Evolutionary conservation across 2,888 invertebrate genomes (phyloP), one percentile per base, ranked within the genome.

Genomic region (Protophormia terraenovae): DNA sequence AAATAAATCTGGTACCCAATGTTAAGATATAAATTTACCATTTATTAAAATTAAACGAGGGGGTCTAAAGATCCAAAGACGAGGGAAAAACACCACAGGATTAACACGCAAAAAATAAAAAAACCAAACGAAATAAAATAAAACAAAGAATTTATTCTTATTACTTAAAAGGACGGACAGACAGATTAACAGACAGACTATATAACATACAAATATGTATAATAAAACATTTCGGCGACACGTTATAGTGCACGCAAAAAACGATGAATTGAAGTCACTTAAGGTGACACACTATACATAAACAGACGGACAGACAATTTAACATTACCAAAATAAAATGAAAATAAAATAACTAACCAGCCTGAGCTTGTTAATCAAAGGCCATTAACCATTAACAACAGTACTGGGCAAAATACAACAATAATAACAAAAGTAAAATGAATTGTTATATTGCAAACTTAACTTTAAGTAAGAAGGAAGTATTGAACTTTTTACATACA

Each of bases 341-440:
- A 62, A 50, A 77, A 55, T 47, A 32, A 60, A 85, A 78, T 82
- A 55, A 85, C 62, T 66, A 58, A 19, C 55, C 60, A 62, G 67
- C 62, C 69, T n/a, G n/a, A 73, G 72, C 75, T 80, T 76, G 76
- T 82, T 85, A 85, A 85, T 85, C 85, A 85, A 85, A 82, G 82
- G 85, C 85, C 85, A 85, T 85, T 85, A 85, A 85, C 82, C 85
- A 85, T 85, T 85, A 85, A 82, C 82, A 83, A 77, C 69, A 71
- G 71, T 47, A 62, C 62, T 64, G 64, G 53, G 41, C 47, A 22
- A 66, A 47, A 47, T 47, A 29, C 7, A 22, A 24, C 10, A 50
- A 50, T 10, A 50, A 50, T 10, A 50, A 24, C 8, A 10, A 22
- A 3, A 55, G 16, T 32, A 47, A 64, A 47, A 38, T 1, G 14